Evolutionary conservation across 1,140 invertebrate genomes (phyloP).

Genomic region (Tachypleus tridentatus): DNA sequence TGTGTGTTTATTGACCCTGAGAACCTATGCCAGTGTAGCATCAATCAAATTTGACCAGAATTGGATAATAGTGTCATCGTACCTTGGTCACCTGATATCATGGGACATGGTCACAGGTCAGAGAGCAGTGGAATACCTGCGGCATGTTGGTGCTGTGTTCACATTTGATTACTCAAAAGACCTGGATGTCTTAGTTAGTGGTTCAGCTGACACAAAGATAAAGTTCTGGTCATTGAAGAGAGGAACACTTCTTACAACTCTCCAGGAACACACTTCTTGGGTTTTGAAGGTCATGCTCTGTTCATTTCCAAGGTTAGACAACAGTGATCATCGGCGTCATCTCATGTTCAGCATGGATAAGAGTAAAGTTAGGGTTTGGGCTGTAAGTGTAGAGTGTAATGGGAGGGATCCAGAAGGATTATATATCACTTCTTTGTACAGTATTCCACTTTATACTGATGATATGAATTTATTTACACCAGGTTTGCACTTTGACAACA

Average conservation of each 20-base stretch:
- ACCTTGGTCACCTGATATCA: slow-evolving; percentile 24
- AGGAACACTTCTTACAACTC: slow-evolving; percentile 32
- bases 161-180: slow-evolving; percentile 35
- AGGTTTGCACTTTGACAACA: slow-evolving; percentile 22
- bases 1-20: slow-evolving; percentile 19
- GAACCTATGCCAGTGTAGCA: slow-evolving; percentile 23
- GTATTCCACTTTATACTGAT: slow-evolving; percentile 15
- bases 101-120: slow-evolving; percentile 17
- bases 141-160: slow-evolving; percentile 37
- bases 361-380: slow-evolving; percentile 19
- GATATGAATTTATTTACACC: slow-evolving; percentile 22
- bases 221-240: slow-evolving; percentile 36
- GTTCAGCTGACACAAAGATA: slow-evolving; percentile 35
- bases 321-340: slow-evolving; percentile 11
- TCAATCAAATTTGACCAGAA: slow-evolving; percentile 24
- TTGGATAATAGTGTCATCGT: slow-evolving; percentile 24
- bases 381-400: slow-evolving; percentile 8
- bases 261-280: slow-evolving; percentile 32
- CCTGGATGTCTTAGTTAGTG: slow-evolving; percentile 34
- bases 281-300: slow-evolving; percentile 23
- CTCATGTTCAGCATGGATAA: slow-evolving; percentile 23
- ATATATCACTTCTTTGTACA: slow-evolving; percentile 16
- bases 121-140: slow-evolving; percentile 28
- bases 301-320: slow-evolving; percentile 13
- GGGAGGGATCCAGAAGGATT: slow-evolving; percentile 9